Evolutionary conservation across 2,797 vertebrate genomes (phyloP).

Genomic region (Catostomus latipinnis): DNA sequence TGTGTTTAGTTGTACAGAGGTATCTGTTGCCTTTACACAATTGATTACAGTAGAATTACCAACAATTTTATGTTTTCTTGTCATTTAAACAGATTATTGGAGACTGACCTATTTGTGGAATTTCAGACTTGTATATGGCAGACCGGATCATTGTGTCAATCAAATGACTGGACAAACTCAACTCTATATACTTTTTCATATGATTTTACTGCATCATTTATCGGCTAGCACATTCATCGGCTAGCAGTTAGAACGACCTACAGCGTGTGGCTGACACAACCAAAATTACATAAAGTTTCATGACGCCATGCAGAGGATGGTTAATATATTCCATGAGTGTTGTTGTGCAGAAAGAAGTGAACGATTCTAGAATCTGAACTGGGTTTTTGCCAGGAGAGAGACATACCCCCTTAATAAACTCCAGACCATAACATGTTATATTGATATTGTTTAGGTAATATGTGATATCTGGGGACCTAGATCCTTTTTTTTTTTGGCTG

Average conservation of each 20-base stretch:
- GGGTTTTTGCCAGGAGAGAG: conserved; percentile 56
- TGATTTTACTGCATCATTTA: neutral
- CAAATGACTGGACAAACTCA: neutral
- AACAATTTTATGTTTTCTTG: neutral
- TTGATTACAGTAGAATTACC: neutral
- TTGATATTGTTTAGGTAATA: no score
- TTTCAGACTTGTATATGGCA: no score
- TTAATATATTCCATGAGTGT: conserved; percentile 36
- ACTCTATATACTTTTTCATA: neutral
- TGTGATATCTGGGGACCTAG: no score
- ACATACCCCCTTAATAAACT: conserved; percentile 1
- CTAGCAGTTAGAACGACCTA: neutral
- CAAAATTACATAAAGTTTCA: neutral
- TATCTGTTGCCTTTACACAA: neutral
- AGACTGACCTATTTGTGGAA: neutral
- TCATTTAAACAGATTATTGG: neutral
- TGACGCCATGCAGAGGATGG: neutral
- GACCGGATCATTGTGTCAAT: no score
- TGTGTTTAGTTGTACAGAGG: conserved; percentile 7
- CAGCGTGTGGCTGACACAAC: conserved; percentile 6
- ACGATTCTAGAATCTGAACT: conserved; percentile 23
- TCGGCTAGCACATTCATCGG: neutral
- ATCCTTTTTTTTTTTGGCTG: no score
- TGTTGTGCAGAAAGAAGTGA: conserved; percentile 22
- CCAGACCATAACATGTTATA: neutral